These are phyloP conservation scores for Apis cerana DNA, from an alignment of 1,140 invertebrate species.

Conservation along the genomic window DNA sequence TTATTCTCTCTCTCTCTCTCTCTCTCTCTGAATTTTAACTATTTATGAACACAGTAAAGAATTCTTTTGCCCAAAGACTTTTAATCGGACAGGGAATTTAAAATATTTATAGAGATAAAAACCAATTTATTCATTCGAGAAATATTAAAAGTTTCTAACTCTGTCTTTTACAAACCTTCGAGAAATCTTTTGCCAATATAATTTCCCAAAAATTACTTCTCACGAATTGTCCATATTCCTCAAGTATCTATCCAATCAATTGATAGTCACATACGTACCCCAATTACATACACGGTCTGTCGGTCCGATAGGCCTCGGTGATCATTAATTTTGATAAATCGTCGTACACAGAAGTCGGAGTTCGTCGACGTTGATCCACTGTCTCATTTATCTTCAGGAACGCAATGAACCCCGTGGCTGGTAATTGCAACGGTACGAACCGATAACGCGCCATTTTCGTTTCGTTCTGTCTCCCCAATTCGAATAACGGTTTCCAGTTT, in stretches of 20 bases:
- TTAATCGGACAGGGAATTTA: no score
- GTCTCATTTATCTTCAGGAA: slow-evolving; percentile 49
- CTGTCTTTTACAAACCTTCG: not conserved
- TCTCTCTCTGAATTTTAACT: no score
- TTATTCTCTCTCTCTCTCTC: no score
- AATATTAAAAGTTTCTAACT: no score
- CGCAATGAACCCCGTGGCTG: slow-evolving; percentile 41
- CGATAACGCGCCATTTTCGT: slow-evolving; percentile 47
- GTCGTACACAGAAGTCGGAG: slow-evolving; percentile 42
- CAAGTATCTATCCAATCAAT: slow-evolving; percentile 18
- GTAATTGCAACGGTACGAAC: slow-evolving; percentile 39
- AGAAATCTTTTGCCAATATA: not conserved
- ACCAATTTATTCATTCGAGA: no score
- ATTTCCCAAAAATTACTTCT: no score
- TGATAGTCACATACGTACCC: slow-evolving; percentile 35
- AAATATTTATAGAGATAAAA: no score
- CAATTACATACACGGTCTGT: slow-evolving; percentile 30
- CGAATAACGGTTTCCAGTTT: not conserved
- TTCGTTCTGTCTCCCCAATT: slow-evolving; percentile 30
- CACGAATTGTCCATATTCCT: slow-evolving; percentile 5
- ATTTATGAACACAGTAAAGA: no score
- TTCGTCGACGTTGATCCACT: slow-evolving; percentile 52
- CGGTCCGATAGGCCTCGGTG: slow-evolving; percentile 18
- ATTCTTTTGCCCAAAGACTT: no score
- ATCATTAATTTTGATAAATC: slow-evolving; percentile 52